Evolutionary conservation across 2,888 invertebrate genomes (phyloP).

Genomic region (Oscheius sp.): DNA sequence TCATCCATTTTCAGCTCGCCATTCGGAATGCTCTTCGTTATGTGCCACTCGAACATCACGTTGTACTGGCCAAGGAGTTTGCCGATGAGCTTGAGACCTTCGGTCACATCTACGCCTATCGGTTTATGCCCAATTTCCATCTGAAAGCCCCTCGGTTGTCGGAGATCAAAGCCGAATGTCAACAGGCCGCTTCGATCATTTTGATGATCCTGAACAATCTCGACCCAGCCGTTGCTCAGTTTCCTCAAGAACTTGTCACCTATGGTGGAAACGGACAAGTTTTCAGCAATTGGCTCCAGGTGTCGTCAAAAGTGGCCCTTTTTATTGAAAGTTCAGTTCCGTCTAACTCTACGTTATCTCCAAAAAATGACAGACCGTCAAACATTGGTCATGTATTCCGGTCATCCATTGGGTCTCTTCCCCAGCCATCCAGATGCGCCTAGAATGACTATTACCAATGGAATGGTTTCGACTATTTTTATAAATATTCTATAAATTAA

Average conservation of each 20-base stretch:
- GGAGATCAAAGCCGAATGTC: conserved; percentile 60
- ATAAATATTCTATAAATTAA: conserved; percentile 55
- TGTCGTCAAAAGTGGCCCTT: conserved; percentile 53
- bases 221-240: conserved; percentile 78
- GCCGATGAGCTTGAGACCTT: conserved; percentile 76
- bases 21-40: conserved; percentile 79
- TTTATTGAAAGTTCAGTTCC: conserved; percentile 75
- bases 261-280: conserved; percentile 81
- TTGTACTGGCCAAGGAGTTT: conserved; percentile 75
- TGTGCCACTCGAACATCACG: conserved; percentile 77
- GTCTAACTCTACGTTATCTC: conserved; percentile 78
- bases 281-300: conserved; percentile 80
- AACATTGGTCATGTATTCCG: conserved; percentile 79
- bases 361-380: conserved; percentile 77
- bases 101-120: conserved; percentile 80
- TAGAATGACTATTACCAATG: conserved; percentile 79
- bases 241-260: conserved; percentile 79
- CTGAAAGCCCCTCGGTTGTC: conserved; percentile 59
- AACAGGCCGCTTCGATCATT: conserved; percentile 77
- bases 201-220: conserved; percentile 80
- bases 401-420: conserved; percentile 79
- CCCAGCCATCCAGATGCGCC: conserved; percentile 76
- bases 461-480: conserved; percentile 76
- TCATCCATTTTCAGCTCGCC: conserved; percentile 75
- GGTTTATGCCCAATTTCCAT: conserved; percentile 74